Evolutionary conservation across 2,888 invertebrate genomes (phyloP), one percentile per base, ranked within the genome.

Genomic region (Heliconius ismenius): DNA sequence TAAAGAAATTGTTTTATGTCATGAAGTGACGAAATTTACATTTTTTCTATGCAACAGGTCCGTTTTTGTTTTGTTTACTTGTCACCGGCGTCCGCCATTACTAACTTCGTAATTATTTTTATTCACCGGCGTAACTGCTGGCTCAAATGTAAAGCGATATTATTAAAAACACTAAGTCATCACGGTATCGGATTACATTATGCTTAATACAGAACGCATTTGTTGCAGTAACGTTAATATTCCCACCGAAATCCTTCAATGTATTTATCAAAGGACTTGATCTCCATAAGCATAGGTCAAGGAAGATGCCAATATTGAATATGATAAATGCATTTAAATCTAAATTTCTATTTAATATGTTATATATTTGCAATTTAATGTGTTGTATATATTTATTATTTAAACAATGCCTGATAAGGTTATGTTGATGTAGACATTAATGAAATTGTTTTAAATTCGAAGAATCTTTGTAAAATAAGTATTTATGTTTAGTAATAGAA

Each of bases 51-150:
- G 95, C 95, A 95, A 95, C 95, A 95, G 95, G 95, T 95, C 91
- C 93, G 92, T 91, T 93, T 93, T 93, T 92, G 93, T 94, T 94
- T 95, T 94, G 94, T 94, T 92, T 93, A 93, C 93, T 95, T 95
- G 95, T 95, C 95, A 95, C 93, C 93, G 94, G 94, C 91, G 93
- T 94, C 94, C 92, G 95, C 95, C 95, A 95, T 94, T 93, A 95
- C 94, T 95, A 87, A 49, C 87, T 86, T 88, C 84, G 82, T 87
- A 87, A 87, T 89, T 82, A 83, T 84, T 81, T 70, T 89, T 86
- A 86, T 93, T 93, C 93, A 94, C 95, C 95, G 93, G 91, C 86
- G 82, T 88, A 85, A 83, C 80, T 78, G 75, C 36, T 73, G 68
- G 69, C 74, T 74, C 58, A 62, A 63, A 76, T 58, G 65, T 60